phyloP scores from a whole-genome alignment of 2,113 vertebrate genomes.

The Phaethon lepturus region DNA sequence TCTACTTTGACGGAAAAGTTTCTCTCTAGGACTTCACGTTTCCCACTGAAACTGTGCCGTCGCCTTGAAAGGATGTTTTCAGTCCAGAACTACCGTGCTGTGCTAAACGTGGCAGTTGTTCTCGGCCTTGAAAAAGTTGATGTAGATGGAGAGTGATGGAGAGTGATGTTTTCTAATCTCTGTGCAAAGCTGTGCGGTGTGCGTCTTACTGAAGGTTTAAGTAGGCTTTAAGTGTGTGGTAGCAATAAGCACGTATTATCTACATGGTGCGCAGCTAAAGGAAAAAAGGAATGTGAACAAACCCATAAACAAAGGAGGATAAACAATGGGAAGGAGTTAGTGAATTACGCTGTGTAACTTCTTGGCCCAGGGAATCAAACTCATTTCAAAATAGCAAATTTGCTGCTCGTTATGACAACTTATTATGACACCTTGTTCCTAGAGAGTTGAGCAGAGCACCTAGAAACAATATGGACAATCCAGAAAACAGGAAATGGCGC shows the following conservation, averaged over 20 bases:
- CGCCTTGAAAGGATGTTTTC: neutral
- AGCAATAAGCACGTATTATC: no score
- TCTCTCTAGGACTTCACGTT: neutral
- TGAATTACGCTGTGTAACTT: neutral
- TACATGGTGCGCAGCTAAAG: neutral
- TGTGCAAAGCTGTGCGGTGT: neutral
- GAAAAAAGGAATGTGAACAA: neutral
- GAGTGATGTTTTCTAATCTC: neutral
- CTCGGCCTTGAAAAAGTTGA: neutral
- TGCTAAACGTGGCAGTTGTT: neutral
- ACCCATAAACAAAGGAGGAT: neutral
- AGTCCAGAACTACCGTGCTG: neutral
- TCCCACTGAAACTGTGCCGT: neutral
- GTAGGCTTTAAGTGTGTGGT: no score
- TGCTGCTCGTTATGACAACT: neutral
- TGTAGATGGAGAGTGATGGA: neutral
- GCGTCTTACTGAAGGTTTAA: neutral
- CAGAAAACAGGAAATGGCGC: neutral
- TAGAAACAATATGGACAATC: fast-evolving
- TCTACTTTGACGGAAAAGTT: neutral
- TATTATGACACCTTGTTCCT: neutral
- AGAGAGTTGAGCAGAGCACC: neutral
- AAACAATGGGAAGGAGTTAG: neutral
- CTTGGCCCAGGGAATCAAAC: neutral
- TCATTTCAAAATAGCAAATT: neutral